Conservation (phyloP, 2,888 invertebrate species). For the Zygothrica quintamaculata region DNA sequence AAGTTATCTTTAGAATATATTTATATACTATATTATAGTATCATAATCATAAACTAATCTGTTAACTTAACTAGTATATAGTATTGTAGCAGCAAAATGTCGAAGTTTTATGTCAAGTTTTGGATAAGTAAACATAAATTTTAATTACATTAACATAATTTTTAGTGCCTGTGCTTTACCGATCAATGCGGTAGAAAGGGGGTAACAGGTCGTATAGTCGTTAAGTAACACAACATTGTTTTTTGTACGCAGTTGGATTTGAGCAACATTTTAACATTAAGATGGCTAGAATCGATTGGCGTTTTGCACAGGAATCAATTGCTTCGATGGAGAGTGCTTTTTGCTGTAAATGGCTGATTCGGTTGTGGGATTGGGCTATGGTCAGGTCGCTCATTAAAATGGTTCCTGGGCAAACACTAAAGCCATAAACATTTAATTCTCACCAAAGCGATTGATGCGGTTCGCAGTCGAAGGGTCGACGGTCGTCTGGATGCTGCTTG, state of each 20-base stretch:
- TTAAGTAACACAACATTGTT: slow-evolving; percentile 40
- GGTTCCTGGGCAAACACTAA: slow-evolving; percentile 59
- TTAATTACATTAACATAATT: too few species aligned
- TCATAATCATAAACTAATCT: too few species aligned
- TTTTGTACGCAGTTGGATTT: slow-evolving; percentile 34
- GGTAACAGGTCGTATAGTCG: slow-evolving; percentile 2
- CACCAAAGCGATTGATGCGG: slow-evolving; percentile 76
- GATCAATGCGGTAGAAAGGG: background rate
- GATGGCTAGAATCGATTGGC: slow-evolving; percentile 36
- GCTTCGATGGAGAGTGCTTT: slow-evolving; percentile 69
- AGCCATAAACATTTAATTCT: slow-evolving; percentile 73
- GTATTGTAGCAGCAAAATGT: too few species aligned
- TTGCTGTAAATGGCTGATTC: slow-evolving; percentile 52
- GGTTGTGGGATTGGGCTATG: slow-evolving; percentile 22
- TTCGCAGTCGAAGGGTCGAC: slow-evolving; percentile 30
- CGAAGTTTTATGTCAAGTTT: too few species aligned
- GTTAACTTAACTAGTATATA: too few species aligned
- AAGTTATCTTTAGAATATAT: background rate
- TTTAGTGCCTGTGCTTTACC: too few species aligned
- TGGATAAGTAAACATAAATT: too few species aligned
- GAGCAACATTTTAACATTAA: slow-evolving; percentile 51
- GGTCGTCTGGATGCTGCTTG: slow-evolving; percentile 45
- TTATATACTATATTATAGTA: too few species aligned
- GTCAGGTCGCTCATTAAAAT: slow-evolving; percentile 73
- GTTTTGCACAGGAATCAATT: slow-evolving; percentile 61